A percentile compares a stretch with the other conserved stretches of the same genome.
These are phyloP conservation scores for Patella vulgata DNA, from an alignment of 1,140 invertebrate genomes.

Conservation along the genomic window DNA sequence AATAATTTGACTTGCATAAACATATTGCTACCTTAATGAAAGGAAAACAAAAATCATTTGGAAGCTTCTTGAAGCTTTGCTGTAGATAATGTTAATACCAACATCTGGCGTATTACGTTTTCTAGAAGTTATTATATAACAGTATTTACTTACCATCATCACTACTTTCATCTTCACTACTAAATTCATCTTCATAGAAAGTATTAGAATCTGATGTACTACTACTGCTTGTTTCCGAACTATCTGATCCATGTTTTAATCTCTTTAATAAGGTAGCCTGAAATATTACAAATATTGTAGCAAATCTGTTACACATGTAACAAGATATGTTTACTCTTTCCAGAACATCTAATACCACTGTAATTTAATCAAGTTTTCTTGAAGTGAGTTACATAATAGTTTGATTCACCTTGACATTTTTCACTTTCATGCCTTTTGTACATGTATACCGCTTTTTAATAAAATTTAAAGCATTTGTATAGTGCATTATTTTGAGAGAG, in stretches of 20 bases:
- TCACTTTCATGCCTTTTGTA: background rate
- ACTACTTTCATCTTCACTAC: slow-evolving; percentile 88
- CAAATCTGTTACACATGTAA: background rate
- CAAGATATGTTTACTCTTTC: background rate
- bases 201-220: slow-evolving; percentile 89
- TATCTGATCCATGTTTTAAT: slow-evolving; percentile 52
- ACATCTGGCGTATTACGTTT: no score
- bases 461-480: no score
- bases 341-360: background rate
- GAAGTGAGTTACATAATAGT: background rate
- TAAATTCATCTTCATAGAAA: slow-evolving; percentile 90
- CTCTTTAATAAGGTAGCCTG: slow-evolving; percentile 55
- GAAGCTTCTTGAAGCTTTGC: no score
- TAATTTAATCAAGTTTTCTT: background rate
- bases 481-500: no score
- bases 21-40: no score
- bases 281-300: background rate
- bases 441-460: no score
- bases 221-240: slow-evolving; percentile 55
- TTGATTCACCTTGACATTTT: background rate
- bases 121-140: no score
- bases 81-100: no score
- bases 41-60: no score
- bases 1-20: no score
- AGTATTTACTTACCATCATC: slow-evolving; percentile 81